A percentile compares a stretch with the other conserved stretches of the same genome.
These are phyloP conservation scores for Schizothorax lantsangensis DNA, from an alignment of 2,797 vertebrate species.

Conservation along the genomic window DNA sequence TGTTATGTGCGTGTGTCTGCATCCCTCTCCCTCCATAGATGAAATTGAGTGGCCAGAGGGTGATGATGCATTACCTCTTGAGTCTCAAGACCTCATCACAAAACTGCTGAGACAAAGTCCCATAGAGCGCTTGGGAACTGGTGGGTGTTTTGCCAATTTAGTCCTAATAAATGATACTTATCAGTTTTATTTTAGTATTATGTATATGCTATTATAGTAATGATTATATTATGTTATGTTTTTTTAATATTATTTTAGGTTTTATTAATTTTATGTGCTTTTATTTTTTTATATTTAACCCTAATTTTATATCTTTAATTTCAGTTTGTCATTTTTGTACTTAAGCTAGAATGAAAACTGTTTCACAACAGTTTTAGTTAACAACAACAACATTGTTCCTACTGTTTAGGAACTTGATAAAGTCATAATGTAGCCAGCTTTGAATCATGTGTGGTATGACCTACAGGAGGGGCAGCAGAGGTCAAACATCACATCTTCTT, in stretches of 20 bases:
- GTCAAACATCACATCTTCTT: slow-evolving; percentile 96
- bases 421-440: neutral
- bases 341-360: neutral
- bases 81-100: slow-evolving; percentile 92
- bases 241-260: neutral
- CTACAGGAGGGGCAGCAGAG: slow-evolving; percentile 87
- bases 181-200: neutral
- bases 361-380: neutral
- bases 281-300: neutral
- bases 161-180: neutral
- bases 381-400: neutral
- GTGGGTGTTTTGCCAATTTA: slow-evolving; percentile 68
- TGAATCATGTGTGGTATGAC: neutral
- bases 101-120: slow-evolving; percentile 88
- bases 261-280: neutral
- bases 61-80: slow-evolving; percentile 87
- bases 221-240: too few species aligned
- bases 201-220: neutral
- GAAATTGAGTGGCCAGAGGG: slow-evolving; percentile 96
- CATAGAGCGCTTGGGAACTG: slow-evolving; percentile 91
- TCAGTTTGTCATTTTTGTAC: neutral
- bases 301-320: neutral
- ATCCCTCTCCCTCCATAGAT: slow-evolving; percentile 75
- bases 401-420: neutral
- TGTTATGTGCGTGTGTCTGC: neutral